These are phyloP conservation scores for Telmatherina bonti DNA, from an alignment of 2,797 vertebrate species.

Conservation along the genomic window DNA sequence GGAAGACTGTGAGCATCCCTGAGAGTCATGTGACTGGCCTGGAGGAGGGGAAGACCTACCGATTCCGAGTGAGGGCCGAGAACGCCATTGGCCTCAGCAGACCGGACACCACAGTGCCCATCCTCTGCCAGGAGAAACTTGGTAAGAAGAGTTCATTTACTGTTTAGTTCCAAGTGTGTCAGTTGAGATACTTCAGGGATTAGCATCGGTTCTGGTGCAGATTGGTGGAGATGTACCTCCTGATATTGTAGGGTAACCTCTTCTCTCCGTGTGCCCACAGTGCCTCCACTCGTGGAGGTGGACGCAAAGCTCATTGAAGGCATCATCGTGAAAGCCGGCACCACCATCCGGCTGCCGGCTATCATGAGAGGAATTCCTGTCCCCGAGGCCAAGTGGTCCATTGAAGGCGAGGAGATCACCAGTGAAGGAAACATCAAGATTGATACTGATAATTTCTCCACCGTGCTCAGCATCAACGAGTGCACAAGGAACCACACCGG, in stretches of 20 bases:
- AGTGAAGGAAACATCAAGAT: conserved; percentile 91
- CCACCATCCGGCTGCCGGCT: conserved; percentile 94
- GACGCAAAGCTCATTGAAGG: conserved; percentile 97
- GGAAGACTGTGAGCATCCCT: conserved; percentile 94
- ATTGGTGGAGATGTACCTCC: not conserved
- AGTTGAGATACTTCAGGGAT: not conserved
- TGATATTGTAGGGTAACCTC: conserved; percentile 6
- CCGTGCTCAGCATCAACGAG: conserved; percentile 93
- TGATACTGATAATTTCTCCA: conserved; percentile 94
- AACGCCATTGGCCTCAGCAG: conserved; percentile 95
- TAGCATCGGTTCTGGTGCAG: not conserved
- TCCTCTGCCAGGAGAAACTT: conserved; percentile 97
- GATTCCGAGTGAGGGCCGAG: conserved; percentile 96
- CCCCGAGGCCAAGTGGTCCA: conserved; percentile 93
- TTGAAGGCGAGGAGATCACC: conserved; percentile 91
- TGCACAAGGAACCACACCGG: conserved; percentile 94
- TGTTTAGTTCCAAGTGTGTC: not conserved
- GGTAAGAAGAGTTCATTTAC: conserved; percentile 79
- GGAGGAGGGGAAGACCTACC: conserved; percentile 95
- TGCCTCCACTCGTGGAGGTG: conserved; percentile 92
- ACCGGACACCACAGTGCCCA: conserved; percentile 97
- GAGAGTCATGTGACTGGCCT: conserved; percentile 95
- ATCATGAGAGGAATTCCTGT: conserved; percentile 96
- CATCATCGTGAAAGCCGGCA: conserved; percentile 96
- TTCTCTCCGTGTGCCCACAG: conserved; percentile 76